phyloP scores from a whole-genome alignment of 2,113 vertebrate species.

The Nesogale talazaci region DNA sequence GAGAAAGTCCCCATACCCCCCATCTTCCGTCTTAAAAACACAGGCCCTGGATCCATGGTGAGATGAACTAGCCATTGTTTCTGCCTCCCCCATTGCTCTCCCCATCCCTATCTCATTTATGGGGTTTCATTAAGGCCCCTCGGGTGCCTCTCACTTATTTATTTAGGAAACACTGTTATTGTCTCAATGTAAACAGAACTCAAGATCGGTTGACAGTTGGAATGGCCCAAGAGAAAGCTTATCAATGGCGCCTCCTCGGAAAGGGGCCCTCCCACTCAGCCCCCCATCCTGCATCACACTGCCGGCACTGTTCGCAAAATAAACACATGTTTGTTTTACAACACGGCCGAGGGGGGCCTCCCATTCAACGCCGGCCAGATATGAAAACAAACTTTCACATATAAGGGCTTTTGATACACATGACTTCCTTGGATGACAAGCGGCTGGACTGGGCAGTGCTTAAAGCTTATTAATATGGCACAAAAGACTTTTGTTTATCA shows the following conservation, averaged over 20 bases:
- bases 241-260: constrained; percentile 86
- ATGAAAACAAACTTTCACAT: constrained; percentile 89
- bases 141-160: constrained; percentile 80
- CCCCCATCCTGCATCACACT: constrained; percentile 82
- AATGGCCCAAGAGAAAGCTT: constrained; percentile 79
- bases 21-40: constrained; percentile 63
- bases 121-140: constrained; percentile 71
- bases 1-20: constrained; percentile 67
- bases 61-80: constrained; percentile 77
- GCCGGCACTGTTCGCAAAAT: constrained; percentile 85
- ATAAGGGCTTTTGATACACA: constrained; percentile 87
- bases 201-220: constrained; percentile 85
- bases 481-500: constrained; percentile 90
- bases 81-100: not conserved
- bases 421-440: constrained; percentile 88
- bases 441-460: constrained; percentile 80
- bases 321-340: constrained; percentile 90
- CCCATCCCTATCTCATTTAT: constrained; percentile 72
- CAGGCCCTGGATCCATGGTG: constrained; percentile 41
- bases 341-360: constrained; percentile 85
- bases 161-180: constrained; percentile 86
- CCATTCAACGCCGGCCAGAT: constrained; percentile 86
- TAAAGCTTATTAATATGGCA: constrained; percentile 90
- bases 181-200: constrained; percentile 87
- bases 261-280: constrained; percentile 85